Percentiles rank a stretch among this genome's conserved stretches.
phyloP scores from a whole-genome alignment of 2,797 vertebrate genomes.

The Rhinichthys osculus region DNA sequence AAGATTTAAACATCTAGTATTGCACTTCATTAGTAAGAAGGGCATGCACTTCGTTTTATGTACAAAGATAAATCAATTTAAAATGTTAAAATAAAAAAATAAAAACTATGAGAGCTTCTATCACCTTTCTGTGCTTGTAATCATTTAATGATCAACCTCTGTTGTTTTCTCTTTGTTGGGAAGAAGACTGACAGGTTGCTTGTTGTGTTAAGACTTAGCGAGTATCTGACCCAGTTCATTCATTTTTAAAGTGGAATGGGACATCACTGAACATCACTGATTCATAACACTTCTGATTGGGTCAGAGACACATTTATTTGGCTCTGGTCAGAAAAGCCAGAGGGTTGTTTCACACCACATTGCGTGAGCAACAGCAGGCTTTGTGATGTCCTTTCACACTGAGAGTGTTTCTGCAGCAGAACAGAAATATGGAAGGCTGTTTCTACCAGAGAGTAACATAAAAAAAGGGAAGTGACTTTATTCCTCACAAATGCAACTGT shows the following conservation, averaged over 20 bases:
- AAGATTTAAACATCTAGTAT: neutral
- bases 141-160: neutral
- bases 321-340: neutral
- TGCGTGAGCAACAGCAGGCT: neutral
- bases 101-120: neutral
- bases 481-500: neutral
- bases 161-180: neutral
- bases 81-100: neutral
- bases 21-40: neutral
- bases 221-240: neutral
- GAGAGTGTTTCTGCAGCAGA: neutral
- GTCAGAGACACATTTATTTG: neutral
- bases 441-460: neutral
- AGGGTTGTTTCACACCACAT: neutral
- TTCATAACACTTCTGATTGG: neutral
- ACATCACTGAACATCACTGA: constrained; percentile 10
- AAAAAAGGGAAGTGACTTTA: neutral
- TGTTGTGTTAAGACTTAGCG: neutral
- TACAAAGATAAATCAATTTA: neutral
- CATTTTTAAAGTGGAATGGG: constrained; percentile 12
- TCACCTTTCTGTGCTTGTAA: neutral
- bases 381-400: neutral
- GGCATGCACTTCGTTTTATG: neutral
- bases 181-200: neutral
- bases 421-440: neutral